These are phyloP conservation scores for Drosophila multiciliata DNA, from an alignment of 2,888 invertebrate species.

Conservation along the genomic window DNA sequence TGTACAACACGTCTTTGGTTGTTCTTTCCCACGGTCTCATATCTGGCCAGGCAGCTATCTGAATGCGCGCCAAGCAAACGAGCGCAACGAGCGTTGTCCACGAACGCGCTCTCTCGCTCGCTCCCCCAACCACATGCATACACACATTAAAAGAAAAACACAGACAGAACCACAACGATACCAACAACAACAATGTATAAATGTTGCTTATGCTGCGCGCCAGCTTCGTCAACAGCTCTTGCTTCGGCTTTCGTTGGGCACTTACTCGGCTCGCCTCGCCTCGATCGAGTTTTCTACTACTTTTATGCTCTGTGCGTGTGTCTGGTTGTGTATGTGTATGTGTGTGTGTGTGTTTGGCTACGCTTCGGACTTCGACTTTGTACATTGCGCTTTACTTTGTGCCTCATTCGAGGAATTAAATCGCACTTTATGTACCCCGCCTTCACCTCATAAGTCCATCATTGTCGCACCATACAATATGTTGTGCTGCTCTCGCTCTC, in stretches of 20 bases:
- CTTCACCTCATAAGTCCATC: neutral
- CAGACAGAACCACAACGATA: conserved; percentile 33
- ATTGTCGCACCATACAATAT: neutral
- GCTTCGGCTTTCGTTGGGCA: conserved; percentile 43
- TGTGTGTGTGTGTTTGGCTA: conserved; percentile 25
- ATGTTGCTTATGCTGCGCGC: conserved; percentile 66
- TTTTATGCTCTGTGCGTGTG: conserved; percentile 11
- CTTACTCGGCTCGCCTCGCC: conserved; percentile 35
- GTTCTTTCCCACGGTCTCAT: conserved; percentile 85
- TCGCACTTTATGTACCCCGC: conserved; percentile 65
- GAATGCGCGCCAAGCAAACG: conserved; percentile 71
- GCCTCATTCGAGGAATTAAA: conserved; percentile 74
- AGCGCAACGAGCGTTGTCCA: conserved; percentile 55
- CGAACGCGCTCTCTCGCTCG: conserved; percentile 24
- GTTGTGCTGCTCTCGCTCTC: conserved; percentile 33
- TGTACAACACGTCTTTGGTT: conserved; percentile 81
- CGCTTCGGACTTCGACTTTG: conserved; percentile 61
- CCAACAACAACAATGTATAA: conserved; percentile 56
- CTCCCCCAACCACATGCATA: conserved; percentile 19
- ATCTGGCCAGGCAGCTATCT: conserved; percentile 82
- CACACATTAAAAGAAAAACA: conserved; percentile 20
- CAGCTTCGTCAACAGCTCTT: conserved; percentile 37
- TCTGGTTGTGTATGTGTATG: conserved; percentile 14
- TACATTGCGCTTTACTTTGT: conserved; percentile 81
- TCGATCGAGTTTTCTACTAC: conserved; percentile 72